Percentiles rank a stretch among this genome's conserved stretches.
These are phyloP conservation scores for Karalla daura DNA, from an alignment of 2,797 vertebrate genomes.

Conservation along the genomic window DNA sequence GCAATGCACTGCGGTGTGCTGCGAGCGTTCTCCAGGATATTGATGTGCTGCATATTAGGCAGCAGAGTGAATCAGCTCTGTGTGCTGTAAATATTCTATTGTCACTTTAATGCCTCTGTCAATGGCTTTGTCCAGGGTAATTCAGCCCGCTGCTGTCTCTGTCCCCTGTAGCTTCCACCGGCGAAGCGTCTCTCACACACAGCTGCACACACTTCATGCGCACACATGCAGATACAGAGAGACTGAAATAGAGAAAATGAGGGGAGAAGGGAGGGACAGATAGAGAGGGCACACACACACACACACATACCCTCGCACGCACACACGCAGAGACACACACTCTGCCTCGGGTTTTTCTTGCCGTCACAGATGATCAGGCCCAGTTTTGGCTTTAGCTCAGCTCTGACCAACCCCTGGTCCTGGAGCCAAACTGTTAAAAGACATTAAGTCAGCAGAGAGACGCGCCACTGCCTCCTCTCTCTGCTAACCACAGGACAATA, in stretches of 20 bases:
- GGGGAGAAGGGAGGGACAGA: constrained; percentile 32
- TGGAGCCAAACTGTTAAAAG: constrained; percentile 84
- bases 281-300: constrained; percentile 24
- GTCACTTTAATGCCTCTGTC: constrained; percentile 80
- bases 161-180: constrained; percentile 67
- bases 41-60: constrained; percentile 77
- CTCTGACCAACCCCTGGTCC: constrained; percentile 77
- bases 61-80: constrained; percentile 67
- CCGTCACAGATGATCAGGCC: constrained; percentile 82
- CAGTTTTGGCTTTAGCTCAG: constrained; percentile 77
- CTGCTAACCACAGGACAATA: constrained; percentile 72
- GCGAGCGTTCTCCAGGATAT: constrained; percentile 72
- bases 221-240: constrained; percentile 45
- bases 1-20: constrained; percentile 65
- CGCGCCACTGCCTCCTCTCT: constrained; percentile 76
- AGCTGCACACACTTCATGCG: constrained; percentile 50
- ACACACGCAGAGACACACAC: constrained; percentile 38
- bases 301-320: constrained; percentile 25
- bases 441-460: constrained; percentile 84
- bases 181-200: constrained; percentile 51
- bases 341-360: constrained; percentile 73
- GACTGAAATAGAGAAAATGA: constrained; percentile 76
- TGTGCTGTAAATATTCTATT: constrained; percentile 81
- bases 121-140: constrained; percentile 76
- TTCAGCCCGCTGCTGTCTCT: constrained; percentile 69